Evolutionary conservation across 2,113 vertebrate species (phyloP).

Genomic region (Egretta garzetta): DNA sequence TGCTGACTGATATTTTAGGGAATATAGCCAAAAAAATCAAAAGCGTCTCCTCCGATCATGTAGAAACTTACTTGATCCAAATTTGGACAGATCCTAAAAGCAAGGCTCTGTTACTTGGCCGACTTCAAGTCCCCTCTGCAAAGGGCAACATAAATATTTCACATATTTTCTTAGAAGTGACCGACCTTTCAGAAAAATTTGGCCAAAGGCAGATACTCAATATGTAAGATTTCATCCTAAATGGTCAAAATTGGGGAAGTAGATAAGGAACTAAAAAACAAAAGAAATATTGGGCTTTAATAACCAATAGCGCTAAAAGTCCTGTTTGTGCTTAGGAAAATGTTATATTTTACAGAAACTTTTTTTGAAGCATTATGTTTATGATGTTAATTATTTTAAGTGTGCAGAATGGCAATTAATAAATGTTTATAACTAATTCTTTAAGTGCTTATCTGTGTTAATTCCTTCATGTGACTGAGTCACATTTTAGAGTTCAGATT

Average conservation of each 20-base stretch:
- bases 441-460: neutral
- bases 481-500: neutral
- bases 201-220: neutral
- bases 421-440: neutral
- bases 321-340: neutral
- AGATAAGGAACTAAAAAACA: neutral
- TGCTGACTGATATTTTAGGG: neutral
- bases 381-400: neutral
- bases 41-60: neutral
- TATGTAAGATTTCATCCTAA: neutral
- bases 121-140: neutral
- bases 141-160: neutral
- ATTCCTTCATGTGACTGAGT: neutral
- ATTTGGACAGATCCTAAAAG: neutral
- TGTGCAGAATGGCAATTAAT: neutral
- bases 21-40: neutral
- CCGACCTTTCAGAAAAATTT: neutral
- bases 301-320: neutral
- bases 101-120: neutral
- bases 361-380: neutral
- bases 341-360: neutral
- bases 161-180: neutral
- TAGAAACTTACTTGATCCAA: neutral
- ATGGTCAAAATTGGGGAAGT: neutral
- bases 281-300: neutral